Evolutionary conservation across 2,113 vertebrate species (phyloP), one percentile per base, ranked within the genome.

Genomic region (Heterocephalus glaber): DNA sequence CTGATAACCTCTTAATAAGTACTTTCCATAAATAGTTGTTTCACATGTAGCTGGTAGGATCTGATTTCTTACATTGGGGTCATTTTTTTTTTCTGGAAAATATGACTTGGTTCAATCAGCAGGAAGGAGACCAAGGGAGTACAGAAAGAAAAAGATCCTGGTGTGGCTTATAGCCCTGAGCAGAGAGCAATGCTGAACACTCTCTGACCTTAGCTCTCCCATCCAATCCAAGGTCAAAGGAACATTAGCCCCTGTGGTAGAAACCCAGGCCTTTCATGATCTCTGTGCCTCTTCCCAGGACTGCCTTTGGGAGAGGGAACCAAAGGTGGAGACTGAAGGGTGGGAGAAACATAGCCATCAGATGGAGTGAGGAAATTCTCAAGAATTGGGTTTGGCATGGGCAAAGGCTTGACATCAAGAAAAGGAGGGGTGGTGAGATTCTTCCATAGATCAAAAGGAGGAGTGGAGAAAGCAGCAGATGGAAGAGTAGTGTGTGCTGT

Each of bases 361-460:
- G 83, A 89, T 54, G 87, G 90, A 83, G 49, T 19, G 19, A 83
- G 74, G 41, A 54, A n/a, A 58, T 16, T 52, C 44, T 38, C 13
- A 19, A 49, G 72, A 74, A 88, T n/a, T n/a, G 44, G 56, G 4
- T 19, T 24, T 16, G 28, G 90, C 2, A 13, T 87, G 52, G 91
- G 89, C 92, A 76, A n/a, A 60, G 92, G 7, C 66, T 44, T 93
- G 88, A 92, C 56, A 60, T 89, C 86, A 79, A 83, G 38, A 91
- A 72, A 35, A 30, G 87, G 63, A 76, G 70, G 61, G 66, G 65
- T 41, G 33, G 41, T 58, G 79, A 58, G 72, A 44, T 80, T 70
- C 58, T 65, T 81, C 13, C 22, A 33, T 44, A 86, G 86, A 79
- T 83, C 86, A 86, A 80, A 94, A 94, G 86, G 77, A 70, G 30